Base-by-base conservation (phyloP, 2,888 invertebrate genomes). In the Slavum lentiscoides region DNA sequence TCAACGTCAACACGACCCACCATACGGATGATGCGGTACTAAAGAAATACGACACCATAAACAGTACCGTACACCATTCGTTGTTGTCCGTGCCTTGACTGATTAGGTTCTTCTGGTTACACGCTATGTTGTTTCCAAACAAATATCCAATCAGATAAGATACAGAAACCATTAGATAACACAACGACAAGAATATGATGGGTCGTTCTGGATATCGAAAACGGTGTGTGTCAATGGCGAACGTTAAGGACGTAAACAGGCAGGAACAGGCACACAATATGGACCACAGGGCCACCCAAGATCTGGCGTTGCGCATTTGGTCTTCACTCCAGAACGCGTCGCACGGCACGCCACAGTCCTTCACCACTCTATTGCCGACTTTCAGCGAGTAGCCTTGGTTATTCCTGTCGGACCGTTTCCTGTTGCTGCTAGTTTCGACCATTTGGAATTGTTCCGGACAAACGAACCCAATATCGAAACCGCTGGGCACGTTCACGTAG, bases 161-260 rank as follows among this genome's bases (percentile, higher is more conserved):
- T 83, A 95, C 89, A 23, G 97, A 95, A 66, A 98, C 95, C 91
- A 97, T 94, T 84, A 97, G 89, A 87, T 98, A 98, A 87, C 98
- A 98, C 8, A 97, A 92, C 23, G 98, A 96, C 82, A 99, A 88
- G 87, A 97, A 98, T 85, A 98, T 97, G 83, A 99, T 97, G 3
- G 98, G 97, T 84, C 98, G 90, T 87, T 99, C 98, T 17, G 99
- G 98, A 88, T 98, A 99, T 66, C 96, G 92, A 87, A 99, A 99
- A 85, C 98, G 90, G 85, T 95, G 93, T 82, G 95, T 95, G 87
- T 98, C 98, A 84, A 98, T 94, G 83, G 96, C 89, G 86, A 97
- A 98, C 13, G 98, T 98, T 84, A 95, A 89, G 82, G 95, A 92
- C 82, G 95, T 95, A 87, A 98, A 97, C 82, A 97, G 89, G 84